Conservation (phyloP, 2,888 invertebrate genomes). For the Spicauda simplicius region DNA sequence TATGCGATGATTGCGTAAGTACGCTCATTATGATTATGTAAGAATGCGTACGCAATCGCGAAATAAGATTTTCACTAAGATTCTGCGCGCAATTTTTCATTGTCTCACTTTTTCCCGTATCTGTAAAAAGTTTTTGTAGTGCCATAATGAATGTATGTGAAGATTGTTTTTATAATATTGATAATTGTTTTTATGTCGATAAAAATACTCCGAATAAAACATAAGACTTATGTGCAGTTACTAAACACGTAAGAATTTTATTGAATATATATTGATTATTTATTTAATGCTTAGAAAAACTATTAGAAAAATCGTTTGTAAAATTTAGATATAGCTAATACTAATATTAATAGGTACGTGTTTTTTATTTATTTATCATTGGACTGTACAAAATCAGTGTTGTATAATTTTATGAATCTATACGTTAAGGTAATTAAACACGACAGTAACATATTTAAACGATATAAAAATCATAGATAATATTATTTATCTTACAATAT, state of each 20-base stretch:
- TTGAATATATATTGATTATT: no score
- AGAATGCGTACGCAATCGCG: slow-evolving; percentile 7
- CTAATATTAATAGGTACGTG: no score
- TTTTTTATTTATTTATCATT: no score
- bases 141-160: background rate
- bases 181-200: background rate
- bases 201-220: background rate
- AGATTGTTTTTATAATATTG: background rate
- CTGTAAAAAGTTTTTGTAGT: background rate
- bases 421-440: no score
- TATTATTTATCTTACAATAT: no score
- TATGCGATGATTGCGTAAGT: background rate
- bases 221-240: background rate
- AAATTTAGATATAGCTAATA: no score
- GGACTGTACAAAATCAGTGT: no score
- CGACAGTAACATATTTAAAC: no score
- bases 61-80: slow-evolving; percentile 13
- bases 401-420: no score
- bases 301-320: no score
- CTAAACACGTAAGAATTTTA: background rate
- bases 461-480: no score
- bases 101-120: background rate
- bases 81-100: slow-evolving; percentile 5
- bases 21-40: slow-evolving; percentile 3
- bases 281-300: no score